A percentile compares a stretch with the other conserved stretches of the same genome.
phyloP scores from a whole-genome alignment of 2,888 invertebrate species.

The Clanis bilineata region DNA sequence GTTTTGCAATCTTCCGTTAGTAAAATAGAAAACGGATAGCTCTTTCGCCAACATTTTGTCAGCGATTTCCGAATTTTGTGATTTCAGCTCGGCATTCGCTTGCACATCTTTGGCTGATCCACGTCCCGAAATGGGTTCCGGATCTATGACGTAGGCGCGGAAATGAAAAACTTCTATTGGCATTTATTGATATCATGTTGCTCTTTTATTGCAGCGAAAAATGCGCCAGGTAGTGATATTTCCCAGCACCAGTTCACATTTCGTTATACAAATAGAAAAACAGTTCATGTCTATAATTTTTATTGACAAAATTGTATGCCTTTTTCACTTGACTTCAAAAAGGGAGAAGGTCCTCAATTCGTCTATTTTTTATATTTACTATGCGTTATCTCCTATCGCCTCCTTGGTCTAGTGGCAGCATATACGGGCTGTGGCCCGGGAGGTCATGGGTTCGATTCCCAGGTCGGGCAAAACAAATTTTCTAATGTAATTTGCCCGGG shows the following conservation, averaged over 20 bases:
- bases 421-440: too few species aligned
- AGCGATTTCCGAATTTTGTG: slow-evolving; percentile 48
- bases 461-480: too few species aligned
- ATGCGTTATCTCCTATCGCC: too few species aligned
- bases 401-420: too few species aligned
- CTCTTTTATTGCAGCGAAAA: not conserved
- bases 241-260: not conserved
- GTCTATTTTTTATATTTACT: too few species aligned
- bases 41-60: slow-evolving; percentile 37
- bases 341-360: too few species aligned
- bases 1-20: slow-evolving; percentile 18
- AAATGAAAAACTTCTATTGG: slow-evolving; percentile 68
- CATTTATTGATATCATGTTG: slow-evolving; percentile 45
- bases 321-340: too few species aligned
- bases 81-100: slow-evolving; percentile 44
- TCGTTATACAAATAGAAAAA: too few species aligned
- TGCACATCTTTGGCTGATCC: slow-evolving; percentile 52
- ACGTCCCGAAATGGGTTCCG: slow-evolving; percentile 60
- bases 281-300: too few species aligned
- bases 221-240: not conserved
- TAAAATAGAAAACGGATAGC: slow-evolving; percentile 36
- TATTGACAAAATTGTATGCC: too few species aligned
- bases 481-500: too few species aligned
- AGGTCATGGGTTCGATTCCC: too few species aligned
- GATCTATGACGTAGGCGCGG: slow-evolving; percentile 61